phyloP scores from a whole-genome alignment of 92 coral and sea anemone genomes.

The Porites rus region DNA sequence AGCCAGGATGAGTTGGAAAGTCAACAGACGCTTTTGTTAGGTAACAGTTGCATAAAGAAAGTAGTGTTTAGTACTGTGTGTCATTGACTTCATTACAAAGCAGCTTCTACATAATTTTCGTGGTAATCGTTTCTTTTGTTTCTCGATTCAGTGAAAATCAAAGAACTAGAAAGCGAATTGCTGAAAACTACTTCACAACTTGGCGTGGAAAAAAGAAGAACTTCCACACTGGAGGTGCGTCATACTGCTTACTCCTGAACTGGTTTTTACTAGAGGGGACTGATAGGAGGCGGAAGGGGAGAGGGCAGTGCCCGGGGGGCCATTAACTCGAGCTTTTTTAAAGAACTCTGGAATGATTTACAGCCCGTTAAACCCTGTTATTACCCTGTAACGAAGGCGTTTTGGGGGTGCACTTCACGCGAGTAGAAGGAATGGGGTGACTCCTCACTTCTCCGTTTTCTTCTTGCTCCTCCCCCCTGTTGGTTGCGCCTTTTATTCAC shows the following conservation, averaged over 20 bases:
- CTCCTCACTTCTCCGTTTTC: too few relatives aligned
- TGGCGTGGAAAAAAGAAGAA: slow-evolving; percentile 79
- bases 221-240: slow-evolving; percentile 84
- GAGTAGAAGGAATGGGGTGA: too few relatives aligned
- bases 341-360: too few relatives aligned
- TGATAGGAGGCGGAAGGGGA: too few relatives aligned
- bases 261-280: too few relatives aligned
- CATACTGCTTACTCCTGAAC: not conserved
- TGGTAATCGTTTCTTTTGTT: not conserved
- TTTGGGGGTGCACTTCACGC: too few relatives aligned
- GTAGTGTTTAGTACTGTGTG: not conserved
- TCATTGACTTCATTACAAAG: not conserved
- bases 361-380: too few relatives aligned
- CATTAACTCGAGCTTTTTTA: too few relatives aligned
- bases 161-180: slow-evolving; percentile 84
- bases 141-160: slow-evolving; percentile 64
- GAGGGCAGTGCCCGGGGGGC: too few relatives aligned
- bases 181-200: slow-evolving; percentile 73
- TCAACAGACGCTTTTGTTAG: slow-evolving; percentile 63
- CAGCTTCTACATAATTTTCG: not conserved
- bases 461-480: too few relatives aligned
- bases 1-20: slow-evolving; percentile 79
- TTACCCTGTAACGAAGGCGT: too few relatives aligned
- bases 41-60: slow-evolving; percentile 20
- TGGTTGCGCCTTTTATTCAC: too few relatives aligned